Percentiles rank a stretch among this genome's conserved stretches.
phyloP scores from a whole-genome alignment of 2,888 invertebrate genomes.

The Drosophila algonquin region DNA sequence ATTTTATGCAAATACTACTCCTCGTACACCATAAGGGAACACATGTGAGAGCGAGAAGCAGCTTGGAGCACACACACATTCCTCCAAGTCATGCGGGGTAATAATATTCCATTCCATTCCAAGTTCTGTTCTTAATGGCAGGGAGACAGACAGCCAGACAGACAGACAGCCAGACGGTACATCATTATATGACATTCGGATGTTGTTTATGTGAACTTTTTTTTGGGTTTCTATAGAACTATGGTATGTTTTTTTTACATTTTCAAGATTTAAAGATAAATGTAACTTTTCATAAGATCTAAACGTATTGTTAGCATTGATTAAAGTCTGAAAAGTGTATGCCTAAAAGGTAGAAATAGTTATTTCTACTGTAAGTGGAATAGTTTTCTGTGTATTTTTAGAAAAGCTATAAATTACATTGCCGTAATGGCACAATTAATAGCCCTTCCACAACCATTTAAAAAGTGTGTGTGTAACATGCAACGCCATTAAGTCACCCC shows the following conservation, averaged over 20 bases:
- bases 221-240: background rate
- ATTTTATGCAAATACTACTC: constrained; percentile 68
- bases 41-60: constrained; percentile 7
- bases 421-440: background rate
- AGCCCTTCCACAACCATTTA: constrained; percentile 3
- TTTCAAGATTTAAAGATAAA: background rate
- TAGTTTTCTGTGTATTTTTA: background rate
- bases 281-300: background rate
- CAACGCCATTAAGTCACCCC: background rate
- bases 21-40: constrained; percentile 10
- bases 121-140: constrained; percentile 17
- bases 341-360: background rate
- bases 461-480: constrained; percentile 16
- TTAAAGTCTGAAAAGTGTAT: background rate
- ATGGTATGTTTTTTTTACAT: background rate
- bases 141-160: too few species aligned
- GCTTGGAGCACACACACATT: background rate
- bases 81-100: background rate
- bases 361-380: background rate
- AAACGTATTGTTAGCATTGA: background rate
- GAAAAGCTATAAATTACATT: background rate
- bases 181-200: constrained; percentile 22
- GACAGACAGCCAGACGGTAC: constrained; percentile 1
- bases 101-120: background rate
- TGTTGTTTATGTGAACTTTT: constrained; percentile 11